phyloP scores from a whole-genome alignment of 2,113 vertebrate genomes.

The Pungitius pungitius region DNA sequence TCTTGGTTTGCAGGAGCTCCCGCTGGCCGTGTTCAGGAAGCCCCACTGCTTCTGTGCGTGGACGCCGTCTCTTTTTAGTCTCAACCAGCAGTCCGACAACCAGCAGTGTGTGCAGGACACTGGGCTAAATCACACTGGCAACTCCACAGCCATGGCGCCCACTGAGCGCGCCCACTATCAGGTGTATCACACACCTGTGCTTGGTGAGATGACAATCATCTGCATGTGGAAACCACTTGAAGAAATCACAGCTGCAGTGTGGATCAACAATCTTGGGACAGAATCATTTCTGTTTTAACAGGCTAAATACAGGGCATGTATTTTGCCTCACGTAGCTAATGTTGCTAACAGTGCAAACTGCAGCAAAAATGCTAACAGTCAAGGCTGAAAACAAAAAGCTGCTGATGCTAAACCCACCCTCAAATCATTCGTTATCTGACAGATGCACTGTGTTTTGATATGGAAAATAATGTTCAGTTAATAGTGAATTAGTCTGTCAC shows the following conservation, averaged over 20 bases:
- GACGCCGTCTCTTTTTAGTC: conserved; percentile 81
- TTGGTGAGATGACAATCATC: conserved; percentile 80
- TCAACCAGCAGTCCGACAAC: conserved; percentile 72
- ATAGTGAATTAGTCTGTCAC: background rate
- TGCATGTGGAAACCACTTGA: background rate
- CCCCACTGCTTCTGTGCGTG: conserved; percentile 88
- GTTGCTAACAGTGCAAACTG: background rate
- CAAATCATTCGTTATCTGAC: no score
- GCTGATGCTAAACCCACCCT: background rate
- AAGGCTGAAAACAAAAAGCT: background rate
- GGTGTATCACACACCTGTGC: conserved; percentile 93
- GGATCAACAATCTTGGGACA: background rate
- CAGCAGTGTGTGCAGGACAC: conserved; percentile 72
- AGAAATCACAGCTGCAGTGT: background rate
- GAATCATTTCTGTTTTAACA: background rate
- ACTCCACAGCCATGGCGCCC: conserved; percentile 5
- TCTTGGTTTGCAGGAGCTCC: conserved; percentile 85
- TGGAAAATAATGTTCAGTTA: background rate
- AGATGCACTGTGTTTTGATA: background rate
- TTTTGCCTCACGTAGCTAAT: background rate
- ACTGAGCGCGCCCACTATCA: conserved; percentile 72
- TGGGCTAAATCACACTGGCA: conserved; percentile 20
- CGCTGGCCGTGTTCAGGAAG: conserved; percentile 84
- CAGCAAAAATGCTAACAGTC: background rate
- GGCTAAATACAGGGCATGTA: background rate